These are phyloP conservation scores for Drosophila quasianomalipes DNA, from an alignment of 2,888 invertebrate genomes.

Conservation along the genomic window DNA sequence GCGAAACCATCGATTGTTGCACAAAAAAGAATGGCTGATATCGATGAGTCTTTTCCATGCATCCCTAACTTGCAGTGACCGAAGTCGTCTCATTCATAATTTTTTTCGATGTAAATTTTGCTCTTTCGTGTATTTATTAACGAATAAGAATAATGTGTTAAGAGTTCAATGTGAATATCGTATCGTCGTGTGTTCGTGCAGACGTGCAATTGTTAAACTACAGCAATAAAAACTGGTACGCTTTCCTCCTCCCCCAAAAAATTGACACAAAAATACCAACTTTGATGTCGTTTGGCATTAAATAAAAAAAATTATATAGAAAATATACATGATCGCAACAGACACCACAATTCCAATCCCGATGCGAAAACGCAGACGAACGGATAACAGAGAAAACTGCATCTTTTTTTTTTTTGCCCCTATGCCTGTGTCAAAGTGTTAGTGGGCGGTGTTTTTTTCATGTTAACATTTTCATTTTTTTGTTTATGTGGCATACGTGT, in stretches of 20 bases:
- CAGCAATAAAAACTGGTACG: slow-evolving; percentile 64
- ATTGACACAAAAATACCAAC: slow-evolving; percentile 7
- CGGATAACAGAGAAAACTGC: slow-evolving; percentile 14
- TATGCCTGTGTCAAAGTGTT: slow-evolving; percentile 28
- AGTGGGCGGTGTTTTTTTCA: slow-evolving; percentile 66
- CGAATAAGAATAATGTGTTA: slow-evolving; percentile 67
- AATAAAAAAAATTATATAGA: slow-evolving; percentile 22
- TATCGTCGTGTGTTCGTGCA: slow-evolving; percentile 65
- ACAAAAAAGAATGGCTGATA: neutral
- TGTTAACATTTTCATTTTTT: slow-evolving; percentile 55
- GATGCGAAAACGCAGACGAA: slow-evolving; percentile 6
- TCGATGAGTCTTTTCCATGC: slow-evolving; percentile 31
- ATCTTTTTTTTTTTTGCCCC: slow-evolving; percentile 7
- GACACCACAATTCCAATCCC: neutral
- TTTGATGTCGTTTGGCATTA: slow-evolving; percentile 26
- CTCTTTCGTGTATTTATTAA: slow-evolving; percentile 64
- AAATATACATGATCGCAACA: slow-evolving; percentile 7
- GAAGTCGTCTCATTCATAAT: slow-evolving; percentile 62
- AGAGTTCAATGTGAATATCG: slow-evolving; percentile 57
- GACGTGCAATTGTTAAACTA: slow-evolving; percentile 63
- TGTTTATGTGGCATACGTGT: slow-evolving; percentile 68
- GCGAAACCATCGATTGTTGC: slow-evolving; percentile 18
- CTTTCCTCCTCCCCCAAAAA: slow-evolving; percentile 24
- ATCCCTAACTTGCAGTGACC: slow-evolving; percentile 52
- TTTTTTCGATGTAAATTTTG: slow-evolving; percentile 65